Conservation (phyloP, 2,113 vertebrate genomes). For the Calidris pugnax region DNA sequence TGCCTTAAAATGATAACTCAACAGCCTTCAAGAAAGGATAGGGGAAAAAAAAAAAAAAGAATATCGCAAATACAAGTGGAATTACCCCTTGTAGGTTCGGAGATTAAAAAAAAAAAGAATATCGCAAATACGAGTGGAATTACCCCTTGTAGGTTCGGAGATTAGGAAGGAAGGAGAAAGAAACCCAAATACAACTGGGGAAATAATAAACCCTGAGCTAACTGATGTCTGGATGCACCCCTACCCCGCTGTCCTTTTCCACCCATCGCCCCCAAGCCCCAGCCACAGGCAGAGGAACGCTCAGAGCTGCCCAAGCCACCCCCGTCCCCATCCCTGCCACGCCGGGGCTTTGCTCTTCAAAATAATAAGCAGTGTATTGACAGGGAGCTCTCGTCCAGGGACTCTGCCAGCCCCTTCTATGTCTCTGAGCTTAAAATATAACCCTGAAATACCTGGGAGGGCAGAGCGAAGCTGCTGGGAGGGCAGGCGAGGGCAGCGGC, state of each 20-base stretch:
- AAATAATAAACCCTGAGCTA: not conserved
- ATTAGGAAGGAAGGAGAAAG: not conserved
- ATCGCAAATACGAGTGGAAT: not conserved
- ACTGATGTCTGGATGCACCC: not conserved
- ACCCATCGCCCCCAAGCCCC: not conserved
- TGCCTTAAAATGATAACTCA: no score
- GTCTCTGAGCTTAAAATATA: not conserved
- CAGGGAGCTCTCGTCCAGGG: not conserved
- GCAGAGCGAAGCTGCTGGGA: not conserved
- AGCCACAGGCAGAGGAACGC: rapidly evolving
- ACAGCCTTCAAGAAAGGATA: not conserved
- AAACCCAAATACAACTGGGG: not conserved
- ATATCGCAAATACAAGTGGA: rapidly evolving
- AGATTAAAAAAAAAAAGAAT: no score
- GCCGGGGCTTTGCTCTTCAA: not conserved
- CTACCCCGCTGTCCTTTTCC: rapidly evolving
- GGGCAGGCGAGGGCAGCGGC: not conserved
- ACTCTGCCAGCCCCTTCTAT: not conserved
- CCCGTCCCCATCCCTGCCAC: rapidly evolving
- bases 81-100: rapidly evolving
- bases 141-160: no score
- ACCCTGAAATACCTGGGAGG: not conserved
- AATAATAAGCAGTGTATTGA: not conserved
- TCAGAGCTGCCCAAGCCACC: not conserved
- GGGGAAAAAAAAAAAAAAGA: no score